Evolutionary conservation across 2,113 vertebrate species (phyloP).

Genomic region (Stictonetta naevosa): DNA sequence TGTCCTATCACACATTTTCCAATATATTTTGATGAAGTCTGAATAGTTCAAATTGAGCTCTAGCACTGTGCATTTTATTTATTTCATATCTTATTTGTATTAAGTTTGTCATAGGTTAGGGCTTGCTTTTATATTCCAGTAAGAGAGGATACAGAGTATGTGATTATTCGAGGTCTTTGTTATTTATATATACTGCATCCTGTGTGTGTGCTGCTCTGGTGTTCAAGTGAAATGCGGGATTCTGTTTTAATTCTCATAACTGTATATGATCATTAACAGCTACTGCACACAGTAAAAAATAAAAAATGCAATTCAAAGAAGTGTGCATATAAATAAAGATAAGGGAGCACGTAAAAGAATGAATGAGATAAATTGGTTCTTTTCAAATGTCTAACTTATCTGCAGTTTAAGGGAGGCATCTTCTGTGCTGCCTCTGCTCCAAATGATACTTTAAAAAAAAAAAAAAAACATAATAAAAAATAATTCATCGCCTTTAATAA

Average conservation of each 20-base stretch:
- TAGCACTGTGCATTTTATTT: conserved; percentile 71
- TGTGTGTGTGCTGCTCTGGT: conserved; percentile 24
- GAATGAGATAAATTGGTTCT: conserved; percentile 59
- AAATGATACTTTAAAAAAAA: conserved; percentile 15
- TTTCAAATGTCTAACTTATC: conserved; percentile 60
- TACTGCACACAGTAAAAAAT: conserved; percentile 45
- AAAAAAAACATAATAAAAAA: conserved; percentile 43
- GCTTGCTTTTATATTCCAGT: conserved; percentile 65
- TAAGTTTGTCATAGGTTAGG: conserved; percentile 71
- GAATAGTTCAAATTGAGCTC: conserved; percentile 70
- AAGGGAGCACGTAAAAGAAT: conserved; percentile 33
- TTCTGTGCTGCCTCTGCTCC: conserved; percentile 19
- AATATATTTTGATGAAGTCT: conserved; percentile 70
- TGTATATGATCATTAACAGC: conserved; percentile 67
- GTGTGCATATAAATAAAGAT: conserved; percentile 62
- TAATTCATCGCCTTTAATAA: conserved; percentile 62
- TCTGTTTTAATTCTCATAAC: conserved; percentile 68
- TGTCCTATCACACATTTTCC: conserved; percentile 68
- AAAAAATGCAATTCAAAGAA: conserved; percentile 48
- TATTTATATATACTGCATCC: conserved; percentile 72
- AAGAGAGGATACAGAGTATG: conserved; percentile 67
- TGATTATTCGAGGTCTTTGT: conserved; percentile 75
- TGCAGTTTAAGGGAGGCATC: conserved; percentile 45
- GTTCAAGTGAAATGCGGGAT: conserved; percentile 53
- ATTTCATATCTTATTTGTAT: conserved; percentile 71